Evolutionary conservation across 1,140 invertebrate genomes (phyloP).

Genomic region (Branchinecta lindahli): DNA sequence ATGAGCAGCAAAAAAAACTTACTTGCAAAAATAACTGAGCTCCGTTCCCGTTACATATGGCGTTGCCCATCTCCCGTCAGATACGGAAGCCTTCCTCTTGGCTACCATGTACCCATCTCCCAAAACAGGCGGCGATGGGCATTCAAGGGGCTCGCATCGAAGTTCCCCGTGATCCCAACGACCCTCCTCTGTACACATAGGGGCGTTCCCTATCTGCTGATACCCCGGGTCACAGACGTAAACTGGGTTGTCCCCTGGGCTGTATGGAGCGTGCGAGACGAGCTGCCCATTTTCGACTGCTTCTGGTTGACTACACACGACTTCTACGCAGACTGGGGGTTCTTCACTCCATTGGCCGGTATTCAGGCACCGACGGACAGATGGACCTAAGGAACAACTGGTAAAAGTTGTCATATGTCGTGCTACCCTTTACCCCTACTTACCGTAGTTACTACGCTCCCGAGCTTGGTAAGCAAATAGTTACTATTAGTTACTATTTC

Average conservation of each 20-base stretch:
- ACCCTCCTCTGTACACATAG: conserved; percentile 29
- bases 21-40: background rate
- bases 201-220: conserved; percentile 24
- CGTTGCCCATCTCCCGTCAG: background rate
- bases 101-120: conserved; percentile 13
- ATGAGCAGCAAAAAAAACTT: background rate
- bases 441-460: too few relatives aligned
- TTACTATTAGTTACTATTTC: too few relatives aligned
- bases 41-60: background rate
- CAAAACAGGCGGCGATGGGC: conserved; percentile 26
- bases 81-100: background rate
- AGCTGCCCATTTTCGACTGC: conserved; percentile 13
- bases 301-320: conserved; percentile 11
- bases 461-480: too few relatives aligned
- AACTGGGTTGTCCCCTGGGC: conserved; percentile 23
- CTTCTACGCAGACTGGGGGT: conserved; percentile 17
- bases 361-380: conserved; percentile 13
- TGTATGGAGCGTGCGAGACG: background rate
- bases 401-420: too few relatives aligned
- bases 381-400: background rate
- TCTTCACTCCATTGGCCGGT: conserved; percentile 17
- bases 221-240: conserved; percentile 30
- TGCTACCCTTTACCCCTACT: too few relatives aligned
- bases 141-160: conserved; percentile 27
- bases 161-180: conserved; percentile 28